Base-by-base conservation (phyloP, 2,888 invertebrate species). In the Eilema sororculum region DNA sequence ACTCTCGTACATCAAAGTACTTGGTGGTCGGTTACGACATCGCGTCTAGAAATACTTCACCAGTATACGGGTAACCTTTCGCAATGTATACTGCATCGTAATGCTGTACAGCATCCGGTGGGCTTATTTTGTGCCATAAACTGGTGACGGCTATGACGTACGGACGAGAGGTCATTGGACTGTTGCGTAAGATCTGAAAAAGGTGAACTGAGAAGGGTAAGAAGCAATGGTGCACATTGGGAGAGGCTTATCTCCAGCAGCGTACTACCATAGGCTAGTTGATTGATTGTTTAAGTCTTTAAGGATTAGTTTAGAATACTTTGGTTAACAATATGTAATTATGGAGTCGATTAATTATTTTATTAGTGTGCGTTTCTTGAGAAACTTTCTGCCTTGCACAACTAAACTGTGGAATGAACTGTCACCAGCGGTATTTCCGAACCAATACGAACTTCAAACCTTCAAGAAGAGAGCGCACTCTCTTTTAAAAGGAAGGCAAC, bases 51-150 rank as follows among this genome's bases (percentile, higher is more conserved):
- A 79, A 79, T 79, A 79, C 61, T 6, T 41, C 20, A 20, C 61
- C 30, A 30, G 46, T 41, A 65, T 37, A 61, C 58, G 41, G 52
- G 56, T 52, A 61, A 59, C 60, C 60, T 62, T 69, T 58, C 66
- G 66, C 61, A 66, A 70, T 57, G 30, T 33, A 41, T 66, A 66
- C 62, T 66, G 69, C 75, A 75, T 77, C 71, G 69, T 74, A 79
- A 74, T n/a, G n/a, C 52, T 9, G 52, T 72, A 71, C 63, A 62
- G 62, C 75, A 69, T 79, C 79, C 79, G 77, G 68, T 37, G 37
- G 28, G 41, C 46, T 60, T 16, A 41, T 62, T 52, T n/a, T 41
- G 68, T 68, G 56, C 72, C 28, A 66, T 61, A 58, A 58, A 30
- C 58, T 22, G 12, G 16, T 74, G 72, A 75, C 79, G 79, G 72